Base-by-base conservation (phyloP, 2,797 vertebrate genomes). In the Nannoperca obscura region DNA sequence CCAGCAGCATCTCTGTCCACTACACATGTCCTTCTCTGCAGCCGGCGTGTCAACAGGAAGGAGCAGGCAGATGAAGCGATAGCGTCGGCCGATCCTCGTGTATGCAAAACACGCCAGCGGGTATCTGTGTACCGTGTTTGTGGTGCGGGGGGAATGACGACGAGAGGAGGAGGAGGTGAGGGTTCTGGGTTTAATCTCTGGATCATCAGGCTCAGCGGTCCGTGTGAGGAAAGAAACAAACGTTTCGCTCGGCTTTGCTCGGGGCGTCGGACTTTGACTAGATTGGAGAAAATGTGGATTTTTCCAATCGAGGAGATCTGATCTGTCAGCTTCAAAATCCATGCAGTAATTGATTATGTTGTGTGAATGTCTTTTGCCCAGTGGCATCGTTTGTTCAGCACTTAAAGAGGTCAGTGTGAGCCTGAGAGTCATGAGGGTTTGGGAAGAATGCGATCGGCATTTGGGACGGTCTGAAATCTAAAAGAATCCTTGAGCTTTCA, bases 31-130 rank as follows among this genome's bases (percentile, higher is more conserved):
- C 62, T 50, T 40, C 20, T 59, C 5, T 60, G 40, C 74, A 22
- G 74, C n/a, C 4, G 17, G 42, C 24, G 75, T 58, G 67, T 84
- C 82, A 87, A 83, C 89, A 89, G 87, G 87, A 91, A 89, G 84
- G n/a, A 78, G 86, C 70, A 19, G 74, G 68, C 55, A 64, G 90
- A 91, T 89, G 53, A 82, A 67, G 57, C 32, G 84, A 89, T 90
- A 76, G 73, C 9, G 40, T 59, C 53, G 85, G 75, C 69, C 1
- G 6, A 82, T 82, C 74, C 70, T 71, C 12, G 49, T 69, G 84
- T 88, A 81, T 89, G 86, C 68, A 82, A 83, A 91, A 90, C 86
- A 88, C 27, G 53, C 30, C n/a, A 7, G 8, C 8, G 24, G 1
- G 32, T 82, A 80, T 91, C 86, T 78, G 58, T 30, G 3, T 27